Conservation (phyloP, 2,888 invertebrate species). For the Leptinotarsa juncta region DNA sequence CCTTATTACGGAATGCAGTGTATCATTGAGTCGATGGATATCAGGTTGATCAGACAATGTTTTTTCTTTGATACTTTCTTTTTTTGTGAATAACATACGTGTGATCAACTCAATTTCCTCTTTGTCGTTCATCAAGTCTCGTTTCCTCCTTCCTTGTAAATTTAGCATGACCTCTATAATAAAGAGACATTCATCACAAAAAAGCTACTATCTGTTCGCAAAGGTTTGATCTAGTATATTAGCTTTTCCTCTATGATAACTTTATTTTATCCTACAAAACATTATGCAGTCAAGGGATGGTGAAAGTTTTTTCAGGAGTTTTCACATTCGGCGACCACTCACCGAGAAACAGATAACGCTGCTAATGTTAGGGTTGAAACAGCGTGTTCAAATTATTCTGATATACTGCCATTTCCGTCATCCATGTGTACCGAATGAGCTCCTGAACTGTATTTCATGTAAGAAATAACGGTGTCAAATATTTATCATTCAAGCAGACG, state of each 20-base stretch:
- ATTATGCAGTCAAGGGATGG: neutral
- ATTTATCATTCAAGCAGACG: conserved; percentile 1
- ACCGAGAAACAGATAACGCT: conserved; percentile 18
- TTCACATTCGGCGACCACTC: conserved; percentile 10
- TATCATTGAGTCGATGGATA: too few species aligned
- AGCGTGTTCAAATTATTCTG: conserved; percentile 16
- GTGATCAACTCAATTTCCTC: too few species aligned
- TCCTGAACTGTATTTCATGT: conserved; percentile 3
- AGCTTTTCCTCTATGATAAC: neutral
- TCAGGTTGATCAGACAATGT: too few species aligned
- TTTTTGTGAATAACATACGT: too few species aligned
- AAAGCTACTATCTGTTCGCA: neutral
- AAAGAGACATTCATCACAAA: neutral
- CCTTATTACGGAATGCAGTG: too few species aligned
- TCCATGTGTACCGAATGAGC: conserved; percentile 10
- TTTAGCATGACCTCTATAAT: too few species aligned
- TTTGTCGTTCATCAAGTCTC: too few species aligned
- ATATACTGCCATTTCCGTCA: conserved; percentile 1
- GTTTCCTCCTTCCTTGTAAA: too few species aligned
- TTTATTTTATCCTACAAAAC: neutral
- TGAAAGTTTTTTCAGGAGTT: neutral
- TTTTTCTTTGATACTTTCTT: too few species aligned
- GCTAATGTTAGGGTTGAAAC: conserved; percentile 13
- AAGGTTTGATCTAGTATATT: neutral
- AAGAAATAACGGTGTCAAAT: conserved; percentile 1